Conservation (phyloP, 1,140 invertebrate species). For the Macrosteles quadrilineatus region DNA sequence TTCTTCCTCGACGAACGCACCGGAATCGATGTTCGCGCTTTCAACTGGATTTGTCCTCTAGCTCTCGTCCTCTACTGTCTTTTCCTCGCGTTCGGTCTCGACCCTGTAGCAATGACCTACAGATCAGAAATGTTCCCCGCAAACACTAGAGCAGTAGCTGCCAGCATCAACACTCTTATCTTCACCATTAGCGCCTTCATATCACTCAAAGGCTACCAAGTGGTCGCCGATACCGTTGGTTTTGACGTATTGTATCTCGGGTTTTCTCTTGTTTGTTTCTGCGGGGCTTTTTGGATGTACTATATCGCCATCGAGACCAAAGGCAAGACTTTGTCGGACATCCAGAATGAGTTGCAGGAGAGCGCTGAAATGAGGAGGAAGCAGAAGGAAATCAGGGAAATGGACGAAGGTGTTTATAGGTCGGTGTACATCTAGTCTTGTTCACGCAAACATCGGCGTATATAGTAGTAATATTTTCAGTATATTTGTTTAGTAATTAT, state of each 20-base stretch:
- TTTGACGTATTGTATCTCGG: slow-evolving; percentile 16
- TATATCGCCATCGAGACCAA: slow-evolving; percentile 9
- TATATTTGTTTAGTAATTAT: no score
- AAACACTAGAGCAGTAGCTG: slow-evolving; percentile 33
- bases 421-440: not conserved
- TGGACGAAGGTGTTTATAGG: slow-evolving; percentile 14
- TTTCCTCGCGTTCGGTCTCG: slow-evolving; percentile 30
- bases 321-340: slow-evolving; percentile 1
- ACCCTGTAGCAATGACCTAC: slow-evolving; percentile 28
- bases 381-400: not conserved
- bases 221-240: slow-evolving; percentile 28
- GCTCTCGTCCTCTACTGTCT: slow-evolving; percentile 23
- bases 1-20: slow-evolving; percentile 15
- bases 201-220: slow-evolving; percentile 35
- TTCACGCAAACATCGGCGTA: no score
- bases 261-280: not conserved
- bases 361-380: slow-evolving; percentile 1
- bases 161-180: slow-evolving; percentile 33
- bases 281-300: slow-evolving; percentile 10
- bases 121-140: slow-evolving; percentile 40
- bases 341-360: not conserved
- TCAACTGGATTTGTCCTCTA: slow-evolving; percentile 11
- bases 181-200: slow-evolving; percentile 34
- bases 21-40: not conserved
- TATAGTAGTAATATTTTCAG: no score